These are phyloP conservation scores for Periophthalmus modestus DNA, from an alignment of 2,113 vertebrate genomes.

Conservation along the genomic window DNA sequence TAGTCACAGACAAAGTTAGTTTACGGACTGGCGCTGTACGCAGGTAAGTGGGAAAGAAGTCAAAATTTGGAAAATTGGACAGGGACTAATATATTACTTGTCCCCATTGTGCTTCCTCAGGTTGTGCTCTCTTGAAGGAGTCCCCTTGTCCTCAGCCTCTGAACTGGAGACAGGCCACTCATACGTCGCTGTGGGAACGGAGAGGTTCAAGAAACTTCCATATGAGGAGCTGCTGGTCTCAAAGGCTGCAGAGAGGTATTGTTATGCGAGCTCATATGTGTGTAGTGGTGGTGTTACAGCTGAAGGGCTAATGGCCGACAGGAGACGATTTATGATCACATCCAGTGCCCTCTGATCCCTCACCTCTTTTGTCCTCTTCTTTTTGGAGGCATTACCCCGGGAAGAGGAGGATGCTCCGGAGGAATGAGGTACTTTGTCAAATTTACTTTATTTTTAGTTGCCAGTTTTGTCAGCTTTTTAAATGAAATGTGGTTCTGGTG, in stretches of 20 bases:
- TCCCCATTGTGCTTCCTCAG: conserved; percentile 59
- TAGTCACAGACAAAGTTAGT: conserved; percentile 81
- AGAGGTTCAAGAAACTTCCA: conserved; percentile 88
- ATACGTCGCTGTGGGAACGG: conserved; percentile 88
- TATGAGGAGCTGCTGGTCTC: conserved; percentile 85
- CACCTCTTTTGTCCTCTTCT: conserved; percentile 13
- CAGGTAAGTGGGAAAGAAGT: conserved; percentile 73
- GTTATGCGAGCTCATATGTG: conserved; percentile 19
- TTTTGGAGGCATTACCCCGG: conserved; percentile 73
- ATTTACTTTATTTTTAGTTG: background rate
- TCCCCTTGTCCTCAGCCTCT: conserved; percentile 69
- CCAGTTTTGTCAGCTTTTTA: background rate
- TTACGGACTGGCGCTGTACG: conserved; percentile 80
- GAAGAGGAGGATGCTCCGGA: conserved; percentile 57
- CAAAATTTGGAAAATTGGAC: background rate
- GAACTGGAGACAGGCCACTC: conserved; percentile 81
- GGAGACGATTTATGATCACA: background rate
- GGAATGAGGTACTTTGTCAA: conserved; percentile 63
- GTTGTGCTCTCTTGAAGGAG: conserved; percentile 85
- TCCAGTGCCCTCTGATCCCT: background rate
- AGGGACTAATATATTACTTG: background rate
- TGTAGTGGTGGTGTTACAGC: background rate
- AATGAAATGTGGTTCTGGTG: background rate
- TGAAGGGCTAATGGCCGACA: background rate
- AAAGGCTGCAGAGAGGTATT: conserved; percentile 63